Evolutionary conservation across 2,113 vertebrate genomes (phyloP).

Genomic region (Empidonax traillii): DNA sequence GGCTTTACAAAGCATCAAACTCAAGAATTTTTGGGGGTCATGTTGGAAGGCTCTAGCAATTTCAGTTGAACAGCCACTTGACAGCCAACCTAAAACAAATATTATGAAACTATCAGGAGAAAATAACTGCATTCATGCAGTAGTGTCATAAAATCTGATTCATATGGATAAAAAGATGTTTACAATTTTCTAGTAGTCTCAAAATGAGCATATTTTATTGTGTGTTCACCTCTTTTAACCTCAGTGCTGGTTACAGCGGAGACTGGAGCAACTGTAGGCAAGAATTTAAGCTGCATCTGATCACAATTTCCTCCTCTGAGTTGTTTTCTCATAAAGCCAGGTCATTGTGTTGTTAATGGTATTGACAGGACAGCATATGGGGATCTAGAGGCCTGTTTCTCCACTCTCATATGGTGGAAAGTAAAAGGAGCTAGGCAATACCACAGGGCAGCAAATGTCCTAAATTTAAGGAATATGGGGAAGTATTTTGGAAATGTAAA

Average conservation of each 20-base stretch:
- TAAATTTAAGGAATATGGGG: not conserved
- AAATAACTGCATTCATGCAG: constrained; percentile 5
- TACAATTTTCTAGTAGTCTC: not conserved
- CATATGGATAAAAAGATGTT: constrained; percentile 23
- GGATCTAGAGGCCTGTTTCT: not conserved
- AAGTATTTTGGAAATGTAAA: not conserved
- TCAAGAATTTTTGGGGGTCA: not conserved
- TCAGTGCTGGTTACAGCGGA: not conserved
- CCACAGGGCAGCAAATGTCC: not conserved
- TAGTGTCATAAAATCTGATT: not conserved
- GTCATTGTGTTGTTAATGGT: not conserved
- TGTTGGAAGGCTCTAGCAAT: not conserved
- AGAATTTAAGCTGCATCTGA: constrained; percentile 1
- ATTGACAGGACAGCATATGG: not conserved
- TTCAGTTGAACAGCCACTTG: constrained; percentile 8
- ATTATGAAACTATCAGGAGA: not conserved
- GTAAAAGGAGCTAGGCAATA: not conserved
- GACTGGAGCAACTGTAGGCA: not conserved
- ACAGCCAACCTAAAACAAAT: constrained; percentile 34
- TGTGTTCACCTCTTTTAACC: not conserved
- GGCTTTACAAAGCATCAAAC: not conserved
- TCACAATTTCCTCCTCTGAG: not conserved
- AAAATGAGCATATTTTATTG: not conserved
- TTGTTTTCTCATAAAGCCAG: not conserved
- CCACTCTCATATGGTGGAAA: not conserved